These are phyloP conservation scores for Ambastaia sidthimunki DNA, from an alignment of 2,797 vertebrate species.

Conservation along the genomic window DNA sequence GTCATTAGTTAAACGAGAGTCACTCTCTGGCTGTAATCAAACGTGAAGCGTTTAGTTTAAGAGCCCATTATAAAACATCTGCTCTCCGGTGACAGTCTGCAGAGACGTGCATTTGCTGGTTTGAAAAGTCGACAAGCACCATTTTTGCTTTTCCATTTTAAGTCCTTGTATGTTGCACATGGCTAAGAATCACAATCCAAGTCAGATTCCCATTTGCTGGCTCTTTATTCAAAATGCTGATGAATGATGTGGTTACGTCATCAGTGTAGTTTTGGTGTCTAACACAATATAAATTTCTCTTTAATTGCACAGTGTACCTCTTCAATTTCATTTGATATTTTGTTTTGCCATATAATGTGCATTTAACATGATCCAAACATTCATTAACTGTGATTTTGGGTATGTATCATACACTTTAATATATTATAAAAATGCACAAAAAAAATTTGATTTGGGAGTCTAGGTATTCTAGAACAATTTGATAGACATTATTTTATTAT, in stretches of 20 bases:
- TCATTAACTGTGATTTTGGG: not conserved
- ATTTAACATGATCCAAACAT: not conserved
- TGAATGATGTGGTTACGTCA: not conserved
- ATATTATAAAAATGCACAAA: no score
- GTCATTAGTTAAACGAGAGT: constrained; percentile 98
- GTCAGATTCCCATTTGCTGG: not conserved
- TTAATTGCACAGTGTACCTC: no score
- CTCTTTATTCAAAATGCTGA: not conserved
- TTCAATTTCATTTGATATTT: not conserved
- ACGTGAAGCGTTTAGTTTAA: constrained; percentile 95
- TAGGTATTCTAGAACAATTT: no score
- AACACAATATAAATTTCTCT: no score
- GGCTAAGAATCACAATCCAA: not conserved
- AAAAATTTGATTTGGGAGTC: no score
- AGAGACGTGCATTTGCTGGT: constrained; percentile 30
- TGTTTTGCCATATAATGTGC: not conserved
- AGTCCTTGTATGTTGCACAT: not conserved
- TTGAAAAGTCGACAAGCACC: constrained; percentile 6
- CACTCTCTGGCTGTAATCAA: constrained; percentile 94
- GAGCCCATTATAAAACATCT: constrained; percentile 97
- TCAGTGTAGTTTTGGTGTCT: not conserved
- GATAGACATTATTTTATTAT: no score
- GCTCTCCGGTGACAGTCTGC: constrained; percentile 94
- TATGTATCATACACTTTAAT: not conserved
- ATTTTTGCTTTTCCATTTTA: constrained; percentile 12